These are phyloP conservation scores for Cassiopea xamachana DNA, from an alignment of 30 jellyfish, hydroid and myxozoan species.

Conservation along the genomic window DNA sequence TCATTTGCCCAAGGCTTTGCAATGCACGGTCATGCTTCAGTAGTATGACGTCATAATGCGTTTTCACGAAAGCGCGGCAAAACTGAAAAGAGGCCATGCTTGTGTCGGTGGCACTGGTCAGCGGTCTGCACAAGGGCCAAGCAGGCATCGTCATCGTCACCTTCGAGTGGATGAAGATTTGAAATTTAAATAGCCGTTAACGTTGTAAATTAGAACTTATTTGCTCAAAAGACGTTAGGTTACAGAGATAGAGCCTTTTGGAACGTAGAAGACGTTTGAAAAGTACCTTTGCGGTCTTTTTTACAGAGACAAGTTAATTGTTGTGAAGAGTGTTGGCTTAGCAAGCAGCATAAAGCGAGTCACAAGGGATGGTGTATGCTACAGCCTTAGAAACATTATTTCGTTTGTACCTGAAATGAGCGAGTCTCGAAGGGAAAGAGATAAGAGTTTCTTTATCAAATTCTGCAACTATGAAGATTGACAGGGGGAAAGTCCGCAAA, in stretches of 20 bases:
- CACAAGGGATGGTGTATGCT: slow-evolving; percentile 24
- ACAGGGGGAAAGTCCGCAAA: slow-evolving; percentile 87
- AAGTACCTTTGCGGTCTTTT: background rate
- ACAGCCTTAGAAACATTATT: background rate
- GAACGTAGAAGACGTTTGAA: background rate
- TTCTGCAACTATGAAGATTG: slow-evolving; percentile 81
- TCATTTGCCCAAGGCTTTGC: too few relatives aligned
- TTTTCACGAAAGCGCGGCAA: slow-evolving; percentile 5
- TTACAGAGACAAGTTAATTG: background rate
- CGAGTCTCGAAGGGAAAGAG: background rate
- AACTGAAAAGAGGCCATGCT: slow-evolving; percentile 5
- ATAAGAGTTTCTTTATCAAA: background rate
- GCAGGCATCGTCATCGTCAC: slow-evolving; percentile 62
- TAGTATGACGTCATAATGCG: background rate
- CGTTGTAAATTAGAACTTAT: background rate
- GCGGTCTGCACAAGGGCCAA: slow-evolving; percentile 64
- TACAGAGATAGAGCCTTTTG: background rate
- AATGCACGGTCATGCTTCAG: background rate
- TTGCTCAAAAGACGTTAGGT: background rate
- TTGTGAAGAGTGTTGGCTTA: background rate
- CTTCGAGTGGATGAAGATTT: background rate
- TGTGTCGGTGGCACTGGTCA: slow-evolving; percentile 6
- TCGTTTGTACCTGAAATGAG: background rate
- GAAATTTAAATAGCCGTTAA: background rate
- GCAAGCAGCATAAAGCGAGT: background rate